A percentile compares a stretch with the other conserved stretches of the same genome.
Evolutionary conservation across 1,140 invertebrate genomes (phyloP).

Genomic region (Bradysia coprophila): DNA sequence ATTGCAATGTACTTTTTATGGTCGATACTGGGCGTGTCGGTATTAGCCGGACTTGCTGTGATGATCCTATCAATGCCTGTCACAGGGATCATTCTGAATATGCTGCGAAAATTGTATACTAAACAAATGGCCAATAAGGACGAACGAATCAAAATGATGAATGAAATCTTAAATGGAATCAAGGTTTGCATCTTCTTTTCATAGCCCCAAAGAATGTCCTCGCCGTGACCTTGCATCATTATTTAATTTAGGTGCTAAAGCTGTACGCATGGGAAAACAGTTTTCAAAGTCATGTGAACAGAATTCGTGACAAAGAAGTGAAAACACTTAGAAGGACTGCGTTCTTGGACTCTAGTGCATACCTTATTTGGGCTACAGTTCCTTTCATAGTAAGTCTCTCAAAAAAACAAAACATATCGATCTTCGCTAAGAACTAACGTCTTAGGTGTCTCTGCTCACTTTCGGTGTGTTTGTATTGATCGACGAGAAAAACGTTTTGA

Average conservation of each 20-base stretch:
- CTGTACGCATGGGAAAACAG: constrained; percentile 83
- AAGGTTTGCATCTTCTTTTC: constrained; percentile 70
- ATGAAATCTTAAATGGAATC: constrained; percentile 50
- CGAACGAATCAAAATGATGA: constrained; percentile 56
- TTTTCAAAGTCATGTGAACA: constrained; percentile 66
- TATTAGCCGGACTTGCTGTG: constrained; percentile 34
- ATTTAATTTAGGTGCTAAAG: constrained; percentile 67
- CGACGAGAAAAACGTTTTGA: constrained; percentile 63
- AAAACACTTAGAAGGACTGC: constrained; percentile 64
- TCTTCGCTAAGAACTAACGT: neutral
- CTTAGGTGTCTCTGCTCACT: constrained; percentile 71
- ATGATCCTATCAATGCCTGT: constrained; percentile 20
- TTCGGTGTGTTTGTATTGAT: constrained; percentile 80
- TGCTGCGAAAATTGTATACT: constrained; percentile 18
- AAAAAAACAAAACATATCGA: constrained; percentile 40
- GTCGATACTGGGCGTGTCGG: constrained; percentile 26
- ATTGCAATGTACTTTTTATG: constrained; percentile 34
- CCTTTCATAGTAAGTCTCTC: constrained; percentile 77
- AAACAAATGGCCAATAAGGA: constrained; percentile 35
- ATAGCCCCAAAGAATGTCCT: constrained; percentile 72
- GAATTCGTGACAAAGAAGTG: constrained; percentile 70
- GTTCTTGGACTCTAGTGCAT: constrained; percentile 76
- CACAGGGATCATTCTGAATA: neutral
- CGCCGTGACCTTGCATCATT: constrained; percentile 80
- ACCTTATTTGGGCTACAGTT: constrained; percentile 89